Conservation (phyloP, 1,140 invertebrate species). For the Aradophagus sp. region DNA sequence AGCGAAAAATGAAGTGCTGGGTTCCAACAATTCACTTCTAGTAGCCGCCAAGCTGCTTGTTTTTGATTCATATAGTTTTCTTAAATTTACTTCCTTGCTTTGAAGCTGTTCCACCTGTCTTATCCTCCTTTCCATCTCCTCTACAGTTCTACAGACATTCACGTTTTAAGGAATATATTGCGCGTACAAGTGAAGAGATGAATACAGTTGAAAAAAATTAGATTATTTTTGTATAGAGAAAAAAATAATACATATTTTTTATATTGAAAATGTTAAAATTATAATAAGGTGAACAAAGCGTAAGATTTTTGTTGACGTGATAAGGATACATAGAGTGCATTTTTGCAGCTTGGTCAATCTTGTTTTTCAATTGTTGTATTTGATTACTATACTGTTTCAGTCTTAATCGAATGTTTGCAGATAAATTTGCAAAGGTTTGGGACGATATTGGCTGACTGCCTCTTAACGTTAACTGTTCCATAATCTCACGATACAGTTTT, state of each 20-base stretch:
- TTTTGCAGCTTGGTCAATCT: slow-evolving; percentile 74
- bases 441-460: slow-evolving; percentile 75
- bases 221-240: not conserved
- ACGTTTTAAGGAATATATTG: slow-evolving; percentile 60
- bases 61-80: slow-evolving; percentile 75
- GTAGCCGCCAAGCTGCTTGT: slow-evolving; percentile 57
- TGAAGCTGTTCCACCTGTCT: slow-evolving; percentile 77
- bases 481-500: slow-evolving; percentile 78
- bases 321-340: slow-evolving; percentile 76
- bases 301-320: too few species aligned
- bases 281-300: not conserved
- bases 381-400: slow-evolving; percentile 79
- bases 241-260: slow-evolving; percentile 15
- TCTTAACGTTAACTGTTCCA: slow-evolving; percentile 77
- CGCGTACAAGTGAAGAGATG: not conserved
- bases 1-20: slow-evolving; percentile 66
- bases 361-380: slow-evolving; percentile 77
- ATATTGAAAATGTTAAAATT: not conserved
- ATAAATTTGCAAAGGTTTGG: slow-evolving; percentile 76
- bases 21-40: slow-evolving; percentile 59
- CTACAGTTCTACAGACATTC: slow-evolving; percentile 73
- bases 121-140: slow-evolving; percentile 78
- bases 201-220: slow-evolving; percentile 8
- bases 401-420: slow-evolving; percentile 77
- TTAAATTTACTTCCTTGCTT: slow-evolving; percentile 77